A percentile compares a stretch with the other conserved stretches of the same genome.
Evolutionary conservation across 2,888 invertebrate species (phyloP).

Genomic region (Alloplasta piceator): DNA sequence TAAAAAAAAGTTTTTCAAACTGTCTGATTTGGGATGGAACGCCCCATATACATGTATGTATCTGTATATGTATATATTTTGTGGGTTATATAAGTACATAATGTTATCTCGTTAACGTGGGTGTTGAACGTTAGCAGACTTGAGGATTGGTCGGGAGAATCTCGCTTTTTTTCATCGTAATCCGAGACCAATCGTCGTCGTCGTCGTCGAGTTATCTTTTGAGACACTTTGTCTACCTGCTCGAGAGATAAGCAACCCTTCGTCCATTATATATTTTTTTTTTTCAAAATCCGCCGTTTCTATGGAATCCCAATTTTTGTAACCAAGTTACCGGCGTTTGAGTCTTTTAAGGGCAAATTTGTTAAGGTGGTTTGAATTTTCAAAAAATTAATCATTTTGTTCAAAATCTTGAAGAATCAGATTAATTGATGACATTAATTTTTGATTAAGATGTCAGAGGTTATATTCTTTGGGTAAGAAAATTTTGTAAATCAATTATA

Average conservation of each 20-base stretch:
- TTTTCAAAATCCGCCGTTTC: not conserved
- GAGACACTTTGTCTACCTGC: slow-evolving; percentile 62
- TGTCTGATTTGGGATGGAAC: no score
- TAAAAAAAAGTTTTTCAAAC: no score
- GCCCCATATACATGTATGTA: no score
- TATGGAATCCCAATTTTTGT: slow-evolving; percentile 28
- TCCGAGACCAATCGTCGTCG: slow-evolving; percentile 59
- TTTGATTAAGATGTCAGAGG: no score
- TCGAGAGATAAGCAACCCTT: slow-evolving; percentile 41
- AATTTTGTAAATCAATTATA: no score
- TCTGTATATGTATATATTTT: not conserved
- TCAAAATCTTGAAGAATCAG: no score
- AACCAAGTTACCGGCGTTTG: not conserved
- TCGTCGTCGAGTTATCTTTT: slow-evolving; percentile 30
- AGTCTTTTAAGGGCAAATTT: not conserved
- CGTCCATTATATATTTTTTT: not conserved
- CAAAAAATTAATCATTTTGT: no score
- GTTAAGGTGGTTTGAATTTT: no score
- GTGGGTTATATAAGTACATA: slow-evolving; percentile 39
- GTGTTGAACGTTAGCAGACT: slow-evolving; percentile 48
- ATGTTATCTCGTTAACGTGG: slow-evolving; percentile 60
- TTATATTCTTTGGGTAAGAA: no score
- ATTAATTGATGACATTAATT: no score
- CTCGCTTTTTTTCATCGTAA: slow-evolving; percentile 46
- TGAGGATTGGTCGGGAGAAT: slow-evolving; percentile 62